Percentiles rank a stretch among this genome's conserved stretches.
Evolutionary conservation across 2,888 invertebrate genomes (phyloP).

Genomic region (Himalopsyche japonica): DNA sequence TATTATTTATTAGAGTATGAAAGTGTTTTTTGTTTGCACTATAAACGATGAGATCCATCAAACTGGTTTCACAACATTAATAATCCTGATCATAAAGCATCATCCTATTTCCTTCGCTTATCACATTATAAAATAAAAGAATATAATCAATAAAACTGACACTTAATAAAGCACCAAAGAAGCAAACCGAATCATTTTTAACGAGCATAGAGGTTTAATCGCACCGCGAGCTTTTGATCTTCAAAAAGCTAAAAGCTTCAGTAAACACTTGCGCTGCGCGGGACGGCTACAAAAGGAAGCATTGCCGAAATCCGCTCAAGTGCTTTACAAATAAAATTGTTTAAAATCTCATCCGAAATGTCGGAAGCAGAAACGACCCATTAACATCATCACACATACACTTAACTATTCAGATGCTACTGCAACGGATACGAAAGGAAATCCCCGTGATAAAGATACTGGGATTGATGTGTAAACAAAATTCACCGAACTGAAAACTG

Average conservation of each 20-base stretch:
- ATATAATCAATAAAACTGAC: background rate
- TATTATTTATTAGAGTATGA: too few species aligned
- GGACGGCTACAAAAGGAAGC: background rate
- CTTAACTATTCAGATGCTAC: background rate
- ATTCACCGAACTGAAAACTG: background rate
- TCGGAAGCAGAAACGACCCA: background rate
- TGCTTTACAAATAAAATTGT: background rate
- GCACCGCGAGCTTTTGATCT: background rate
- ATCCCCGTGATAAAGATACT: background rate
- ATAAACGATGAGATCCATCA: too few species aligned
- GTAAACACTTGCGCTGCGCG: background rate
- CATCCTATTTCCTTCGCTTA: background rate
- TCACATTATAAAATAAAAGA: background rate
- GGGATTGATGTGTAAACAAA: background rate
- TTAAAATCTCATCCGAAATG: background rate
- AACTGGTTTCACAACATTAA: background rate
- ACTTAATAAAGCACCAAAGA: background rate
- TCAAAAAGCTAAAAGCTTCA: background rate
- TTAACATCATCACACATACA: background rate
- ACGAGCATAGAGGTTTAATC: background rate
- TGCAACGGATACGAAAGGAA: background rate
- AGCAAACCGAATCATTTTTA: background rate
- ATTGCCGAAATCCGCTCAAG: background rate
- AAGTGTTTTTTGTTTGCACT: too few species aligned
- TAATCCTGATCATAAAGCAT: background rate